These are phyloP conservation scores for Cyclophora albipunctata DNA, from an alignment of 2,888 invertebrate species.

Conservation along the genomic window DNA sequence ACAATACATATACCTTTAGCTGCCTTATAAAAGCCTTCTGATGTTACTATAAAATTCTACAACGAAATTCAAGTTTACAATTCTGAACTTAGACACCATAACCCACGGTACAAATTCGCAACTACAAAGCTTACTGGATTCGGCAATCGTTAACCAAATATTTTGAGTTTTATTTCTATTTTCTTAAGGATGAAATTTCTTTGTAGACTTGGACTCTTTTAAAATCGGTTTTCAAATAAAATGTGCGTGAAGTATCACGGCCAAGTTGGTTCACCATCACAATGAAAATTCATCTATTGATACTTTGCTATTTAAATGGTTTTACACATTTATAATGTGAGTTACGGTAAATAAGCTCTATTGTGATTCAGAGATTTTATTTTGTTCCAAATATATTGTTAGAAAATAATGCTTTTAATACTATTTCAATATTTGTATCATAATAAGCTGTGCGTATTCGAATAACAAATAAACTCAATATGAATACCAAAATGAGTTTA, in stretches of 20 bases:
- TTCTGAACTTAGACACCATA: not conserved
- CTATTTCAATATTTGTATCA: conserved; percentile 62
- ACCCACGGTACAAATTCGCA: conserved; percentile 13
- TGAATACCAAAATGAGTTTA: no score
- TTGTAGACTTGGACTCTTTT: conserved; percentile 21
- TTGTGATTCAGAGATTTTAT: conserved; percentile 54
- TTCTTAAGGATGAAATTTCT: conserved; percentile 20
- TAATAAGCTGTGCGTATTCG: conserved; percentile 15
- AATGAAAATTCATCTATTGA: conserved; percentile 71
- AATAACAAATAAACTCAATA: conserved; percentile 6
- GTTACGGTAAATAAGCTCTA: conserved; percentile 65
- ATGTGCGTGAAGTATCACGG: conserved; percentile 71
- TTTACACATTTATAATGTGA: conserved; percentile 74
- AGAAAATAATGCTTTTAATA: conserved; percentile 69
- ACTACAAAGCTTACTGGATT: not conserved
- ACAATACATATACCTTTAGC: conserved; percentile 72
- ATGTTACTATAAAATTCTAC: conserved; percentile 27
- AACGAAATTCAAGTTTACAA: conserved; percentile 1
- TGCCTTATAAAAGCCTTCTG: conserved; percentile 65
- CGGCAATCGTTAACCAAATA: conserved; percentile 1
- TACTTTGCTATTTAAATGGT: conserved; percentile 71
- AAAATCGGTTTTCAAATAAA: conserved; percentile 52
- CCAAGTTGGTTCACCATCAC: conserved; percentile 73
- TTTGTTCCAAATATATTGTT: conserved; percentile 65
- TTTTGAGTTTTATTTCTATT: conserved; percentile 7